These are phyloP conservation scores for Marisa cornuarietis DNA, from an alignment of 1,140 invertebrate species.

Conservation along the genomic window DNA sequence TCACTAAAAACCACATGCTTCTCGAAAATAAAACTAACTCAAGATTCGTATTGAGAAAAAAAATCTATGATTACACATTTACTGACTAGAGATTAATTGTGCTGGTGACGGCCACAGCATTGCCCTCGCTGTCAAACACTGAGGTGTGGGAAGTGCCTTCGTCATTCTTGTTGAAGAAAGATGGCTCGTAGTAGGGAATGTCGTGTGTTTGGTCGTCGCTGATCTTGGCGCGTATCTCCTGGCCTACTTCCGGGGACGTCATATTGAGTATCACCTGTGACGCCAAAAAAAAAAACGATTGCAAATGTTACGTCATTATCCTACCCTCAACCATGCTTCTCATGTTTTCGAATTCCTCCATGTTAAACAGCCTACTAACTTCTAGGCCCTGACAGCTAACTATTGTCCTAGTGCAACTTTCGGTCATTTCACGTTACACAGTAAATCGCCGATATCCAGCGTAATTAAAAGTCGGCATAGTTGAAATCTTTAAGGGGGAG, in stretches of 20 bases:
- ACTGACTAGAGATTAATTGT: constrained; percentile 77
- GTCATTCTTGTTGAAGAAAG: constrained; percentile 32
- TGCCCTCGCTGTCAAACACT: constrained; percentile 84
- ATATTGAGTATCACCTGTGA: constrained; percentile 73
- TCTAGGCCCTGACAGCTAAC: too few species aligned
- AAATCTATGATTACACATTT: too few species aligned
- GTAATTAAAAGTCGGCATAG: too few species aligned
- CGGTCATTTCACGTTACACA: too few species aligned
- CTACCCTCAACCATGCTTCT: not conserved
- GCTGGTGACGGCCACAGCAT: constrained; percentile 91
- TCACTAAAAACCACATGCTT: too few species aligned
- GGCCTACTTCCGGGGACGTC: constrained; percentile 73
- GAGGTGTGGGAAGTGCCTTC: constrained; percentile 89
- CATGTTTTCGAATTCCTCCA: too few species aligned
- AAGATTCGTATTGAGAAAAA: too few species aligned
- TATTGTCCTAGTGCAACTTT: too few species aligned
- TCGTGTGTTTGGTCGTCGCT: constrained; percentile 76
- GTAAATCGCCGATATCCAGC: too few species aligned
- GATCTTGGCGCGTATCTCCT: constrained; percentile 73
- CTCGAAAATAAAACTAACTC: too few species aligned
- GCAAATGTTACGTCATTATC: not conserved
- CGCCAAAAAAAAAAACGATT: not conserved
- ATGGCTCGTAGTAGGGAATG: constrained; percentile 47
- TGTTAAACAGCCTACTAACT: too few species aligned
- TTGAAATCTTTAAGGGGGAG: too few species aligned